Percentiles rank a stretch among this genome's conserved stretches.
phyloP scores from a whole-genome alignment of 1,140 invertebrate genomes.

The Diplogasteroides magnus region DNA sequence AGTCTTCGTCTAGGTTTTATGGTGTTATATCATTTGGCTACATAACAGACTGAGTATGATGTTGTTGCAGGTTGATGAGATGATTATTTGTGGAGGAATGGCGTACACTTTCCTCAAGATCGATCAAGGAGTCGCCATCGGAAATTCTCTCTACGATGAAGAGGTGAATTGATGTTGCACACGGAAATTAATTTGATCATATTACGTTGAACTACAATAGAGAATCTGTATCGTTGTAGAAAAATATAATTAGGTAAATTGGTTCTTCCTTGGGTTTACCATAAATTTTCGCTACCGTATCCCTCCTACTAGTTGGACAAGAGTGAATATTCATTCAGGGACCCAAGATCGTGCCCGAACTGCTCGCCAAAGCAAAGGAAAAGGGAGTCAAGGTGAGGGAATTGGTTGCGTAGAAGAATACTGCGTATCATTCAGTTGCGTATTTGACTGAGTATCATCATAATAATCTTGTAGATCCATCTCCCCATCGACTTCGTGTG shows the following conservation, averaged over 20 bases:
- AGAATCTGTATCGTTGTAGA: no score
- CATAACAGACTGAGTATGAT: neutral
- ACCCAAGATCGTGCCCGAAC: conserved; percentile 80
- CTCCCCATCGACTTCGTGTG: conserved; percentile 91
- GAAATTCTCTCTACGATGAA: conserved; percentile 49
- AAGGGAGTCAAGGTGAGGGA: conserved; percentile 72
- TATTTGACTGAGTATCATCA: no score
- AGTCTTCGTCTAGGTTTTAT: conserved; percentile 14
- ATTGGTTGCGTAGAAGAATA: neutral
- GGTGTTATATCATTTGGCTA: conserved; percentile 77
- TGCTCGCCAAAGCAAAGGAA: conserved; percentile 82
- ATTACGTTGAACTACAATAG: neutral
- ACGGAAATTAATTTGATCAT: no score
- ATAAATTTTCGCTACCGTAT: conserved; percentile 60
- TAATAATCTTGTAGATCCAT: conserved; percentile 66
- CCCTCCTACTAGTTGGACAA: no score
- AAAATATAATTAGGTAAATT: no score
- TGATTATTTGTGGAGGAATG: conserved; percentile 99
- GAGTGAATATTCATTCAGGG: conserved; percentile 52
- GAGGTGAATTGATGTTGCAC: conserved; percentile 28
- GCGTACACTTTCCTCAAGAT: conserved; percentile 97
- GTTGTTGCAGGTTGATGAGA: conserved; percentile 71
- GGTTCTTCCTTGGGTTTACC: no score
- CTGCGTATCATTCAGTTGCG: no score
- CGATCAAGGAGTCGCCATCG: conserved; percentile 79